These are phyloP conservation scores for Oeneis ivallda DNA, from an alignment of 2,888 invertebrate species.

Conservation along the genomic window DNA sequence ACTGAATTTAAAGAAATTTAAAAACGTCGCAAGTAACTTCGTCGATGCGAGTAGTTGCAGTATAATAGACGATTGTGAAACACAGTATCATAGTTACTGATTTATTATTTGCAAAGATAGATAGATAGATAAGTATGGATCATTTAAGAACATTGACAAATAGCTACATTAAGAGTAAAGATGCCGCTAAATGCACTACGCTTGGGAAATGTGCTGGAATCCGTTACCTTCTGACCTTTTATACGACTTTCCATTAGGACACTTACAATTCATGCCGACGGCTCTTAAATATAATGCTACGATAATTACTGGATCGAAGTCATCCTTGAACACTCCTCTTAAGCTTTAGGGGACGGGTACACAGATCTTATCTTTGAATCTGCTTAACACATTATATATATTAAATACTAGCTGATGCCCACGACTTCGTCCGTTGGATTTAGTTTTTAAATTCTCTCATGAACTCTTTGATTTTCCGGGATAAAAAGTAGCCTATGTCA, in stretches of 20 bases:
- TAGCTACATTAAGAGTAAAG: slow-evolving; percentile 32
- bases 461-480: too few relatives aligned
- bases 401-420: too few relatives aligned
- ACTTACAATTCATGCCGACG: slow-evolving; percentile 30
- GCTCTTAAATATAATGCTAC: slow-evolving; percentile 31
- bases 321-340: slow-evolving; percentile 39
- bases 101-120: slow-evolving; percentile 20
- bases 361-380: not conserved
- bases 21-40: not conserved
- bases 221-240: slow-evolving; percentile 31
- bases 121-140: slow-evolving; percentile 21
- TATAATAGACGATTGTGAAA: slow-evolving; percentile 3
- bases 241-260: slow-evolving; percentile 28
- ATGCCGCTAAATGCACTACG: slow-evolving; percentile 25
- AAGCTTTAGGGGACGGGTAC: slow-evolving; percentile 13
- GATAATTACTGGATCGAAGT: slow-evolving; percentile 41
- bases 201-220: slow-evolving; percentile 32
- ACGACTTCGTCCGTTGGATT: too few relatives aligned
- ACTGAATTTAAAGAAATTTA: not conserved
- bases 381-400: too few relatives aligned
- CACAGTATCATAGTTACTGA: slow-evolving; percentile 7
- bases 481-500: too few relatives aligned
- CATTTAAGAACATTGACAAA: slow-evolving; percentile 34
- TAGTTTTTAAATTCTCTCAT: too few relatives aligned
- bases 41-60: not conserved